Evolutionary conservation across 2,113 vertebrate genomes (phyloP).

Genomic region (Megaleporinus macrocephalus): DNA sequence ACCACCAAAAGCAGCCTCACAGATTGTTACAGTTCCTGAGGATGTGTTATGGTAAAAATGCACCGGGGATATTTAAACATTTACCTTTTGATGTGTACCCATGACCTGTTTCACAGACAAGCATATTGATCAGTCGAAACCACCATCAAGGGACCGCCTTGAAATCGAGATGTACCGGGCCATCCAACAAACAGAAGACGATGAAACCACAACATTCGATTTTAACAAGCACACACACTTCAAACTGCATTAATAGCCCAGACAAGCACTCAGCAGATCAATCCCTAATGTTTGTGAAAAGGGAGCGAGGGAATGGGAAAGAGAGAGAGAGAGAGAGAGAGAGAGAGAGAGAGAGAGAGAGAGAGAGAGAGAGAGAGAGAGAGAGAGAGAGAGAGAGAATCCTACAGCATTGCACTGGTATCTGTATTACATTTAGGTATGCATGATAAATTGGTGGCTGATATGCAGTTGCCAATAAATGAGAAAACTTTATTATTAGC

Average conservation of each 20-base stretch:
- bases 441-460: neutral
- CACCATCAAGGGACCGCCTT: slow-evolving; percentile 73
- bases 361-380: slow-evolving; percentile 42
- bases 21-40: neutral
- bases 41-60: slow-evolving; percentile 27
- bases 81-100: slow-evolving; percentile 27
- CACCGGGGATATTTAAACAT: slow-evolving; percentile 37
- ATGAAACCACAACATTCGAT: slow-evolving; percentile 85
- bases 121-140: slow-evolving; percentile 79
- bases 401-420: slow-evolving; percentile 43
- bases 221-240: slow-evolving; percentile 89
- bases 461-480: neutral
- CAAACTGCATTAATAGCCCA: slow-evolving; percentile 90
- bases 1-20: neutral
- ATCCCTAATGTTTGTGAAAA: slow-evolving; percentile 92
- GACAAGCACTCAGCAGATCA: slow-evolving; percentile 89
- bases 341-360: slow-evolving; percentile 55
- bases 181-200: slow-evolving; percentile 49
- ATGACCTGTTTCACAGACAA: slow-evolving; percentile 74
- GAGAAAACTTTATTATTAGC: too few species aligned
- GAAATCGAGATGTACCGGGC: slow-evolving; percentile 53
- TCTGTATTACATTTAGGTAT: slow-evolving; percentile 22
- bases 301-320: slow-evolving; percentile 76
- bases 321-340: slow-evolving; percentile 42
- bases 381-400: slow-evolving; percentile 54